These are phyloP conservation scores for Manduca sexta DNA, from an alignment of 1,140 invertebrate genomes.

Conservation along the genomic window DNA sequence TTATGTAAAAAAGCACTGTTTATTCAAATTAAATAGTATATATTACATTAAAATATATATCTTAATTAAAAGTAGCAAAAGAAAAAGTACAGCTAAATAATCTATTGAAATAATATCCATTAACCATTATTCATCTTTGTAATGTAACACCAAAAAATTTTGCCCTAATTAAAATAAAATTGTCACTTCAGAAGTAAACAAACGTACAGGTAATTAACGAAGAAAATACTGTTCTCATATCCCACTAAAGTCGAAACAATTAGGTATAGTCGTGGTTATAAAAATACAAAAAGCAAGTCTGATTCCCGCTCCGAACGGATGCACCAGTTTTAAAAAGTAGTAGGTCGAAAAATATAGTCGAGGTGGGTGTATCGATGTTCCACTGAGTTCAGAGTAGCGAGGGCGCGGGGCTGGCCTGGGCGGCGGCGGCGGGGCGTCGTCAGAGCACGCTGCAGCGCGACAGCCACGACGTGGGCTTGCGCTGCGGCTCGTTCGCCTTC, in stretches of 20 bases:
- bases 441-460: slow-evolving; percentile 84
- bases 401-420: slow-evolving; percentile 1
- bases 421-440: slow-evolving; percentile 58
- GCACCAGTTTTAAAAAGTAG: slow-evolving; percentile 52
- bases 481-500: slow-evolving; percentile 79
- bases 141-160: slow-evolving; percentile 55
- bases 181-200: slow-evolving; percentile 35
- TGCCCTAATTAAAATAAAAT: slow-evolving; percentile 41
- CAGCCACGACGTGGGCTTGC: slow-evolving; percentile 83
- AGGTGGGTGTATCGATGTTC: slow-evolving; percentile 31
- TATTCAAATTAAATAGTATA: slow-evolving; percentile 73
- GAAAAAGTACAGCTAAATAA: slow-evolving; percentile 67
- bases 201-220: slow-evolving; percentile 32
- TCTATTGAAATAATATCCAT: slow-evolving; percentile 66
- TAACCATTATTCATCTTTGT: slow-evolving; percentile 45
- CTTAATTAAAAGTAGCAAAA: slow-evolving; percentile 70
- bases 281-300: slow-evolving; percentile 71
- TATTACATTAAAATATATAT: slow-evolving; percentile 73
- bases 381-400: slow-evolving; percentile 1
- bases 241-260: slow-evolving; percentile 19
- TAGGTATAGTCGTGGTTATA: slow-evolving; percentile 50
- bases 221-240: slow-evolving; percentile 32
- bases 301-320: slow-evolving; percentile 36
- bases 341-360: slow-evolving; percentile 62
- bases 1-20: slow-evolving; percentile 66